phyloP scores from a whole-genome alignment of 2,888 invertebrate genomes.

The Ethmia dodecea region DNA sequence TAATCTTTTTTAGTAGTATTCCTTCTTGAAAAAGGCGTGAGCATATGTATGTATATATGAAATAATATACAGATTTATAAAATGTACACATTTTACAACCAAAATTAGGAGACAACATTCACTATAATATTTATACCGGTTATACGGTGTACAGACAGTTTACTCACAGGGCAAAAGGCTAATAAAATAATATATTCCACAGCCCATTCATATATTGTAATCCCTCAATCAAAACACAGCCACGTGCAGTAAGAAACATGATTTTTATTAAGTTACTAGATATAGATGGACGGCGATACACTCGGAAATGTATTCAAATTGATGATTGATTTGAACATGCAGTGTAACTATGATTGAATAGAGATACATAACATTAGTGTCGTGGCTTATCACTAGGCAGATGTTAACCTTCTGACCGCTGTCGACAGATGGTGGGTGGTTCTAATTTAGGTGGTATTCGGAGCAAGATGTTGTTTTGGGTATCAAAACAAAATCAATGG shows the following conservation, averaged over 20 bases:
- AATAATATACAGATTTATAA: too few relatives aligned
- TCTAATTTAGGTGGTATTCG: conserved; percentile 8
- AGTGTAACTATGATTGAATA: conserved; percentile 64
- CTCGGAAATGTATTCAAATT: conserved; percentile 69
- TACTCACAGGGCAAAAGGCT: too few relatives aligned
- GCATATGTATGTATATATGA: too few relatives aligned
- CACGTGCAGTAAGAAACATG: conserved; percentile 25
- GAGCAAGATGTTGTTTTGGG: too few relatives aligned
- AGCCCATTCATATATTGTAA: conserved; percentile 43
- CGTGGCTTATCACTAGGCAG: conserved; percentile 40
- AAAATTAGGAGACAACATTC: too few relatives aligned
- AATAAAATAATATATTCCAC: conserved; percentile 22
- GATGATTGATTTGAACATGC: conserved; percentile 73
- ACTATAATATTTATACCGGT: too few relatives aligned
- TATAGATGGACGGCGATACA: conserved; percentile 38
- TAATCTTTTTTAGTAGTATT: too few relatives aligned
- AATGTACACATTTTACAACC: too few relatives aligned
- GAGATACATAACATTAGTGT: conserved; percentile 72
- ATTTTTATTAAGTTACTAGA: conserved; percentile 29
- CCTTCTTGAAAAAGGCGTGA: too few relatives aligned
- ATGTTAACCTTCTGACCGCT: conserved; percentile 54
- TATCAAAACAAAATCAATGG: too few relatives aligned
- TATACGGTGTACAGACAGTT: too few relatives aligned
- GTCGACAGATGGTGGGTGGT: conserved; percentile 45
- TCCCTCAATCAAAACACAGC: conserved; percentile 33